Conservation (phyloP, 2,113 vertebrate genomes). For the Hemicordylus capensis region DNA sequence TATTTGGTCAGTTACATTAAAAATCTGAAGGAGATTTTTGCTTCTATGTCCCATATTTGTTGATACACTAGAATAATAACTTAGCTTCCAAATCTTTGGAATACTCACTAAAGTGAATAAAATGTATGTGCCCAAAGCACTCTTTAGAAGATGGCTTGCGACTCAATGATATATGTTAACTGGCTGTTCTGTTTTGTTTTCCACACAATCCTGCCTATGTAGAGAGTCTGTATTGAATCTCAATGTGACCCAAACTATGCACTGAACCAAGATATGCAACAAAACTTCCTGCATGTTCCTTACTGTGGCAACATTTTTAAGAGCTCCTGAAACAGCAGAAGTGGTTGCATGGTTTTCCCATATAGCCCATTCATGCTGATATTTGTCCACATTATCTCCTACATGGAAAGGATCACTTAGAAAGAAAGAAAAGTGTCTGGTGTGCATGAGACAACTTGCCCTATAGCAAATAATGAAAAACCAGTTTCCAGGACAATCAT, state of each 20-base stretch:
- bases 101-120: not conserved
- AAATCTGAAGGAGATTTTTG: not conserved
- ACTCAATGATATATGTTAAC: not conserved
- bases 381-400: not conserved
- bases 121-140: not conserved
- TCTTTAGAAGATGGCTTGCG: not conserved
- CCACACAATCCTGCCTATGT: not conserved
- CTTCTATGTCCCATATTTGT: constrained; percentile 1
- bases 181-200: not conserved
- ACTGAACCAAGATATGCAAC: not conserved
- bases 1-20: not conserved
- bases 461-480: not conserved
- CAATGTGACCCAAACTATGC: too few relatives aligned
- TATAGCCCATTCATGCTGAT: not conserved
- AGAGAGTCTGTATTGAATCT: not conserved
- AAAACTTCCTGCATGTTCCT: not conserved
- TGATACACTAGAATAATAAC: constrained; percentile 3
- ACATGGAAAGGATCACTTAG: not conserved
- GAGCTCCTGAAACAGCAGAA: not conserved
- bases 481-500: not conserved
- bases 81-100: constrained; percentile 16
- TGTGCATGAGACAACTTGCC: not conserved
- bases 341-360: not conserved
- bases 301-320: not conserved
- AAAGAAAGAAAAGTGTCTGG: not conserved